A percentile compares a stretch with the other conserved stretches of the same genome.
Conservation (phyloP, 2,888 invertebrate genomes). For the Gasteruption jaculator region DNA sequence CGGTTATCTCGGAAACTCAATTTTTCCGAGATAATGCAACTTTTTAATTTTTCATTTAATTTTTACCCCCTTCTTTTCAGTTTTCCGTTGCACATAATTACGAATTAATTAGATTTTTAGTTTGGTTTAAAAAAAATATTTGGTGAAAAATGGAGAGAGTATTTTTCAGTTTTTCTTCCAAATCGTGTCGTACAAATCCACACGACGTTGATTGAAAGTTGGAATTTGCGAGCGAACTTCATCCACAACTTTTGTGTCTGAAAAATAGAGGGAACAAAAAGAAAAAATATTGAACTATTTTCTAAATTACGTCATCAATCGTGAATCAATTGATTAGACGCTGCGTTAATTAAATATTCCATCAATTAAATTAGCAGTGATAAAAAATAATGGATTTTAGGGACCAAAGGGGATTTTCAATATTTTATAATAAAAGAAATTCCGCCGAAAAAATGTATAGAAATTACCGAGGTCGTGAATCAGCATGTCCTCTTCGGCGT, state of each 20-base stretch:
- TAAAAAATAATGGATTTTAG: neutral
- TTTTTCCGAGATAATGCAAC: no score
- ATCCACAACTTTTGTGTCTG: conserved; percentile 69
- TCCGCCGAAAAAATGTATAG: neutral
- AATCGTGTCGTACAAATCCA: conserved; percentile 44
- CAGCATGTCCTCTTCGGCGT: conserved; percentile 67
- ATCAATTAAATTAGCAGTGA: neutral
- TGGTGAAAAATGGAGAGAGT: conserved; percentile 9
- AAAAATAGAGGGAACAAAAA: no score
- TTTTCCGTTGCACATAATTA: no score
- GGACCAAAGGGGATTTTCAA: no score
- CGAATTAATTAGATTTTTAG: conserved; percentile 6
- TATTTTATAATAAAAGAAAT: neutral
- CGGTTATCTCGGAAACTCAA: no score
- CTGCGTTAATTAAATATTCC: conserved; percentile 1
- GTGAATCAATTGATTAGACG: neutral
- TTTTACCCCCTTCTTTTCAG: no score
- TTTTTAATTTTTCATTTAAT: no score
- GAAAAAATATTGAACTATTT: neutral
- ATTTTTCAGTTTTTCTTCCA: conserved; percentile 29
- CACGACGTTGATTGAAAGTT: conserved; percentile 66
- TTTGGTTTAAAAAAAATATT: conserved; percentile 5
- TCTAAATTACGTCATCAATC: neutral
- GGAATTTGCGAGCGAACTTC: conserved; percentile 84
- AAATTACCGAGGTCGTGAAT: conserved; percentile 70